Conservation (phyloP, 2,797 vertebrate genomes). For the Darevskia mixta region DNA sequence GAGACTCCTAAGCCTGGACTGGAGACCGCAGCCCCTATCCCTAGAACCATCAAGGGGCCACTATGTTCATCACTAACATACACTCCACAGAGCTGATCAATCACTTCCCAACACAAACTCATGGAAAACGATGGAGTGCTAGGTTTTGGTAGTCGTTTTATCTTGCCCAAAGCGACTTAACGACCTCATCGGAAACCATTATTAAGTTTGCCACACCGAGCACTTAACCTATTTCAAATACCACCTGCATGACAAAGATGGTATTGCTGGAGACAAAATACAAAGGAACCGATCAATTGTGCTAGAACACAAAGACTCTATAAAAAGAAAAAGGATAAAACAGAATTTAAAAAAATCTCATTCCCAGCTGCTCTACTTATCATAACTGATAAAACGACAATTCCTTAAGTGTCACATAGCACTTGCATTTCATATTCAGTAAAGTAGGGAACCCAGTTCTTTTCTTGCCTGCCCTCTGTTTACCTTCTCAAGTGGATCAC, state of each 20-base stretch:
- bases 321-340: not conserved
- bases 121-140: too few species aligned
- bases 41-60: too few species aligned
- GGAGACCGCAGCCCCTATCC: too few species aligned
- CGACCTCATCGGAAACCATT: not conserved
- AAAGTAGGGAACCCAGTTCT: not conserved
- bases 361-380: not conserved
- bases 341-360: too few species aligned
- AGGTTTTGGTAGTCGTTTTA: too few species aligned
- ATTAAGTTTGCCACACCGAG: not conserved
- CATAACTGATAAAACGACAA: not conserved
- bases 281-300: not conserved
- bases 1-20: too few species aligned
- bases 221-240: not conserved
- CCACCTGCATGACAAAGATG: not conserved
- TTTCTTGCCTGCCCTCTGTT: not conserved
- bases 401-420: not conserved
- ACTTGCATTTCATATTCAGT: not conserved
- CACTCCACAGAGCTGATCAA: too few species aligned
- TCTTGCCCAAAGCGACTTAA: too few species aligned
- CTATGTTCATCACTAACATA: too few species aligned
- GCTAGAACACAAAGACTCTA: not conserved
- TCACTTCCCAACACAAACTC: too few species aligned
- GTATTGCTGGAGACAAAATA: not conserved
- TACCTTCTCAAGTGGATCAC: not conserved